Base-by-base conservation (phyloP, 2,888 invertebrate species). In the Vesta saturnalis region DNA sequence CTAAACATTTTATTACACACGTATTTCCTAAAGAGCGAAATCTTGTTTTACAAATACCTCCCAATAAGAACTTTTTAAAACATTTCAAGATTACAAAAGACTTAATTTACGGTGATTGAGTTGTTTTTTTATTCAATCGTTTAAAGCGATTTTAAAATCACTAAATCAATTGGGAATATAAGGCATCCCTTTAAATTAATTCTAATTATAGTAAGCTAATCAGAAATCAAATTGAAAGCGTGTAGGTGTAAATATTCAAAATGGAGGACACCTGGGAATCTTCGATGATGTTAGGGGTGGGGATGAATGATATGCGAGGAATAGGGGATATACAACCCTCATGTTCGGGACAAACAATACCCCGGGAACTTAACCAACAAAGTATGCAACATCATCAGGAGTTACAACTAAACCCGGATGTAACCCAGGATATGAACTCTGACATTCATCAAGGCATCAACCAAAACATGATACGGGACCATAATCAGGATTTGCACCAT, bases 201-300 rank as follows among this genome's bases (percentile, higher is more conserved):
- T 14, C 19, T 57, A 39, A 57, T 58, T 19, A 4, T 22, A n/a
- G 43, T 16, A 14, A 15, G n/a, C 12, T 30, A 52, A 60, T 23
- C 60, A 10, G 18, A 60, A 57, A 30, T 57, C 23, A 62, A 64
- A 68, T 68, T 64, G 14, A 56, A 60, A 60, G 49, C 67, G 74
- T 74, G 76, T 76, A 72, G 76, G 76, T 71, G 74, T 68, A 71
- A 60, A 68, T 58, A 60, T 74, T 67, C 77, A 81, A 82, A 78
- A 85, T 85, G 85, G 85, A 85, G 78, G 84, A 84, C 74, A 78
- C 81, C 73, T 85, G 84, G 85, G 84, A 84, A 76, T 79, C 84
- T 76, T 84, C 85, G 72, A 77, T 85, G 76, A 82, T 85, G 81
- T 81, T 85, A 80, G 84, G 84, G 74, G 82, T 83, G 75, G 81